Conservation (phyloP, 1,140 invertebrate species). For the Nasonia longicornis region DNA sequence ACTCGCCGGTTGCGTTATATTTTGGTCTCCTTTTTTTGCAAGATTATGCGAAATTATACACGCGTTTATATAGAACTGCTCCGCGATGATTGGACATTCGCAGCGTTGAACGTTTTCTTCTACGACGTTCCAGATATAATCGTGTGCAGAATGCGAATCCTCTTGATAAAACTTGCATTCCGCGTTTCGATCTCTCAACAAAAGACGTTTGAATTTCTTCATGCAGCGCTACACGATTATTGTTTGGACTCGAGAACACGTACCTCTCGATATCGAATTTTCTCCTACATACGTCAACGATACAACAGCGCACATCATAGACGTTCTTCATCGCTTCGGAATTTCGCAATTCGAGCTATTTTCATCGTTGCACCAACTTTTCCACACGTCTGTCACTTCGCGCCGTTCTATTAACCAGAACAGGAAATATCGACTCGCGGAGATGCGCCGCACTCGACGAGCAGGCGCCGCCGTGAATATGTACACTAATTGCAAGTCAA, state of each 20-base stretch:
- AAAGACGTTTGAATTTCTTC: not conserved
- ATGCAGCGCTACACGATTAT: not conserved
- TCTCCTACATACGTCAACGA: too few relatives aligned
- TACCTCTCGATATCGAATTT: not conserved
- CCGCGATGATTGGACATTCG: too few relatives aligned
- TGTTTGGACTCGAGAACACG: not conserved
- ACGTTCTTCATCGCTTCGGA: not conserved
- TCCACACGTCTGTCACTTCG: not conserved
- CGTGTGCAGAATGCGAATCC: too few relatives aligned
- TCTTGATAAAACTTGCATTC: not conserved
- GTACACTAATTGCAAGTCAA: conserved; percentile 2
- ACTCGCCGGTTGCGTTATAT: too few relatives aligned
- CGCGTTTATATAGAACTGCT: too few relatives aligned
- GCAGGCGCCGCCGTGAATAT: not conserved
- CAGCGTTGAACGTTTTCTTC: not conserved
- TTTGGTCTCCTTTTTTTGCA: too few relatives aligned
- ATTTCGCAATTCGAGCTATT: not conserved
- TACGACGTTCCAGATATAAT: not conserved
- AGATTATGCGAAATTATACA: too few relatives aligned
- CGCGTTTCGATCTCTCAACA: not conserved
- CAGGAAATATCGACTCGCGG: not conserved
- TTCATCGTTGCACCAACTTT: not conserved
- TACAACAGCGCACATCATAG: not conserved
- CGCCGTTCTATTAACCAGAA: not conserved
- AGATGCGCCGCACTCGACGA: not conserved